Base-by-base conservation (phyloP, 2,797 vertebrate genomes). In the Girardinus metallicus region DNA sequence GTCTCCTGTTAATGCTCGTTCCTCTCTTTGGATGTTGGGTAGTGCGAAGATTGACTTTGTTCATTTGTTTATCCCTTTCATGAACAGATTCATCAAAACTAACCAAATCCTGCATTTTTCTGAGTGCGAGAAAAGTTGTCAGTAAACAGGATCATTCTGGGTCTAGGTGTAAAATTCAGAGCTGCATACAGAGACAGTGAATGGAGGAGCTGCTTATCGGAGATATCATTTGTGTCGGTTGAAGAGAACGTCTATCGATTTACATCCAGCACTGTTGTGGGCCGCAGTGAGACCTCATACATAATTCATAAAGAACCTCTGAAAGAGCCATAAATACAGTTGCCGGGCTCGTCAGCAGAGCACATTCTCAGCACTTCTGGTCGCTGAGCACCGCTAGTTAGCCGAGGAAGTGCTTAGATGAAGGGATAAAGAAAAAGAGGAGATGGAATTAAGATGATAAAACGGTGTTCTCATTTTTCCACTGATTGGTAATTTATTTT, bases 241-340 rank as follows among this genome's bases (percentile, higher is more conserved):
- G 64, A 87, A 91, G 89, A 80, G 92, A 94, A 88, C 86, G 88
- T 89, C 89, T 91, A 92, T 95, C 85, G 93, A 94, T 95, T 94
- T 94, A 93, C 92, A 92, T 86, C 89, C 90, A 78, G 85, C 74
- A 73, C 83, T 85, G 60, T 75, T 16, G 73, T 31, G 68, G 68
- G 11, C 82, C 82, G 81, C 90, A 78, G 78, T 79, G 86, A 86
- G 81, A 73, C 72, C 86, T 93, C 90, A 91, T 94, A 88, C 36
- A 90, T 93, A 86, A 95, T 95, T 94, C 93, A 95, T 88, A 36
- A 3, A 0, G 77, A 71, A 81, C 66, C 85, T 81, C 89, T 91
- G 92, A 91, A 90, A 86, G 87, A 91, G 78, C 87, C 92, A 92
- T 94, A 93, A 94, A 94, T 92, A 93, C 87, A 84, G 84, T 81